Evolutionary conservation across 2,797 vertebrate species (phyloP), one percentile per base, ranked within the genome.

Genomic region (Cynopterus sphinx): DNA sequence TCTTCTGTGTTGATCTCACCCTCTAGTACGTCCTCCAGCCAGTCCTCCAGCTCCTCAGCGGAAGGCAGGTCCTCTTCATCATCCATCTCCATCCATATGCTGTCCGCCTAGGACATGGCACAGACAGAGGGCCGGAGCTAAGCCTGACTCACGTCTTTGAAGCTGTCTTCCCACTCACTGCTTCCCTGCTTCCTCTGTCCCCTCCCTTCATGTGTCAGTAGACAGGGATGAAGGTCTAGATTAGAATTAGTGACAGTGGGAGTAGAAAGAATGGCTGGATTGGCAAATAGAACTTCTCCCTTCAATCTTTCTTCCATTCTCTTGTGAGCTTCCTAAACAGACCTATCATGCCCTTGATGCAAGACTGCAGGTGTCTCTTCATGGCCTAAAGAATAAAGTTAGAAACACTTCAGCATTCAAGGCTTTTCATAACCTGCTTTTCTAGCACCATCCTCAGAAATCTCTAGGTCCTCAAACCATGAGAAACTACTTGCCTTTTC

Each of bases 11-110:
- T 99, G 28, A 99, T 99, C 89, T 99, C 99, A 0, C 99, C 99
- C 1, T 97, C 98, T 73, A 99, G 98, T 86, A 99, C 99, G 0
- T 99, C 99, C 86, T 99, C 99, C 0, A 99, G 98, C 99, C 99
- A 99, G 97, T 99, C 98, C 96, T 99, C 99, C 33, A 99, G 97
- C 97, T 99, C 99, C 0, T 99, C 99, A 0, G 99, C 97, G 0
- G 99, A 98, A 2, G 99, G 99, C 98, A 99, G 98, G 92, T 99
- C 99, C 1, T 99, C 99, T 7, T 99, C 98, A 0, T 99, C 98
- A 1, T 99, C 99, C 99, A 99, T 99, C 79, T 99, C 99, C 99
- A 99, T 97, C 99, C 99, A 99, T 89, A 99, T 96, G n/a, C 99
- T 99, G 97, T 99, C 99, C 1, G 99, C 99, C 99, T 99, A 17